Evolutionary conservation across 2,113 vertebrate species (phyloP).

Genomic region (Syngnathus scovelli): DNA sequence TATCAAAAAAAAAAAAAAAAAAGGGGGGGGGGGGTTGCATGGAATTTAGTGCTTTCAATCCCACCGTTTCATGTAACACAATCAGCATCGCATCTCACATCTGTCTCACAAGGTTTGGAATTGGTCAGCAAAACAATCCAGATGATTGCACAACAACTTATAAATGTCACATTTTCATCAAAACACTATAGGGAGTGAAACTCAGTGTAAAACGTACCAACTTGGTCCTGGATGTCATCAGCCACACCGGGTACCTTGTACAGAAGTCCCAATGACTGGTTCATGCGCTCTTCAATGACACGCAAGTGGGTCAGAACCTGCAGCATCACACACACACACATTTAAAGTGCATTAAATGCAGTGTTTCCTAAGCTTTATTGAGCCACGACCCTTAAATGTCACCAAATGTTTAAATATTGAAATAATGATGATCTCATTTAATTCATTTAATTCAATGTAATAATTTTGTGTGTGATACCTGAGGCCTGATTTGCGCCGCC

Average conservation of each 20-base stretch:
- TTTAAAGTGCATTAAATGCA: not conserved
- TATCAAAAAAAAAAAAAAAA: conserved; percentile 19
- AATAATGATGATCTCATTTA: too few species aligned
- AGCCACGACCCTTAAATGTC: too few species aligned
- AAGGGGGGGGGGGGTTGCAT: not conserved
- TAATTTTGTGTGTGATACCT: conserved; percentile 66
- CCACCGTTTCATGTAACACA: conserved; percentile 14
- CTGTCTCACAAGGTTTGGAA: not conserved
- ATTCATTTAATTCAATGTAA: not conserved
- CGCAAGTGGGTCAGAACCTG: conserved; percentile 97
- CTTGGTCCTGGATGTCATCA: conserved; percentile 96
- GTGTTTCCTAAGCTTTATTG: not conserved
- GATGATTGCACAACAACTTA: not conserved
- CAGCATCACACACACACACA: conserved; percentile 6
- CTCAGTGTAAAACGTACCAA: conserved; percentile 75
- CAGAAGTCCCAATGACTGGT: conserved; percentile 93
- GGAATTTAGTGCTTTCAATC: conserved; percentile 41
- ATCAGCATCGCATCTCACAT: conserved; percentile 15
- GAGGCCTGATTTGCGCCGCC: conserved; percentile 94
- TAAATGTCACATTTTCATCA: not conserved
- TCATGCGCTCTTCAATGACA: conserved; percentile 97
- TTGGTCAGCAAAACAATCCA: not conserved
- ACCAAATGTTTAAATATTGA: too few species aligned
- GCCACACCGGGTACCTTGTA: conserved; percentile 93
- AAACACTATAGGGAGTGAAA: too few species aligned